Evolutionary conservation across 2,797 vertebrate species (phyloP).

Genomic region (Sebastes minor): DNA sequence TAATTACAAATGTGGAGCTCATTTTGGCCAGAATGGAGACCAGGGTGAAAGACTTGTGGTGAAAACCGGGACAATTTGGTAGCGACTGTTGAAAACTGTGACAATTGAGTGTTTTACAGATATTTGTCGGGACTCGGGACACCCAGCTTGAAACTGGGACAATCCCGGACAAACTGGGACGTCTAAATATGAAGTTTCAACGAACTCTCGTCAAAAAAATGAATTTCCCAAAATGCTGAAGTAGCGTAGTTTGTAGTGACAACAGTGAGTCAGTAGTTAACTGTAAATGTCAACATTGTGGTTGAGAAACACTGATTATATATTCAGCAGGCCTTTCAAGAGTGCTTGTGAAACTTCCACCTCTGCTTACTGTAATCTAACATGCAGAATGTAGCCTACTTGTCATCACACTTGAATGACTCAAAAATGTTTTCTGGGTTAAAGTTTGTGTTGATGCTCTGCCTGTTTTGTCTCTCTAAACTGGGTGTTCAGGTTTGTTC

Average conservation of each 20-base stretch:
- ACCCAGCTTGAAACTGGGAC: no score
- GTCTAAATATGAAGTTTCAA: neutral
- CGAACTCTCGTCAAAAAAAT: neutral
- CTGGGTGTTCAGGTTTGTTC: neutral
- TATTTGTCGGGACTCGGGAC: no score
- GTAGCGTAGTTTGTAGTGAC: neutral
- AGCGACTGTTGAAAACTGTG: no score
- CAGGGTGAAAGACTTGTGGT: no score
- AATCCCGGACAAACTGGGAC: no score
- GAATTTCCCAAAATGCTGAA: neutral
- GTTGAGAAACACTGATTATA: neutral
- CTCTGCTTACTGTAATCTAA: neutral
- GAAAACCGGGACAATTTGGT: no score
- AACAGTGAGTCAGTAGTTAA: neutral
- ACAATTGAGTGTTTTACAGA: no score
- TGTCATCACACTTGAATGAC: neutral
- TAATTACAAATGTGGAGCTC: no score
- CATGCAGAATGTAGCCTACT: neutral
- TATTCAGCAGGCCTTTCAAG: neutral
- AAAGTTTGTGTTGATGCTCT: conserved; percentile 23
- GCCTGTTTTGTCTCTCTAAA: neutral
- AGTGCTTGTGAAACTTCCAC: neutral
- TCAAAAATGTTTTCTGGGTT: neutral
- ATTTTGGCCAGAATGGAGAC: no score
- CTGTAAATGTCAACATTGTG: neutral